Base-by-base conservation (phyloP, 2,888 invertebrate genomes). In the Blastobasis lacticolella region DNA sequence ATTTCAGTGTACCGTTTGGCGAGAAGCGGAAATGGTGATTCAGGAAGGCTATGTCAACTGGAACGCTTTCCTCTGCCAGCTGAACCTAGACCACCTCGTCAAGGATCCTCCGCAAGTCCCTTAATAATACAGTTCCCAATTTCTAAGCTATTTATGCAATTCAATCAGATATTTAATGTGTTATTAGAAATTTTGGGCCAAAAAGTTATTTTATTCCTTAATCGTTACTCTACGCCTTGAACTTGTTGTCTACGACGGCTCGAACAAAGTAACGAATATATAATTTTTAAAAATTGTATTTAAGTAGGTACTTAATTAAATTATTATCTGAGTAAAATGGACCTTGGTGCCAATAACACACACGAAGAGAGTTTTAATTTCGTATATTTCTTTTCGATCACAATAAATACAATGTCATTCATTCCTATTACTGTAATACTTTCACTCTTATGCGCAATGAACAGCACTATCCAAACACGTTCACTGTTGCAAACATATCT, bases 401-500 rank as follows among this genome's bases (percentile, higher is more conserved):
- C 75, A 81, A 81, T 81, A 81, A 80, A 81, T 81, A 81, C 59
- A 61, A 57, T 58, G 55, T 58, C 58, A 57, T 42, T 57, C 60
- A 58, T 54, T 56, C 61, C 37, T 44, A 51, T 49, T 54, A 53
- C 55, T 65, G 57, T 62, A 58, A 59, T 37, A 50, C 43, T 50
- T 43, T 51, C 51, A 56, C 54, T 56, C 63, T 59, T 54, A 55
- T 64, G 47, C 43, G 45, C 49, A 54, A 55, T 64, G 47, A 46
- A 47, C 49, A 42, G 9, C 42, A 42, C 44, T 47, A 23, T 38
- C 45, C 6, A 40, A 61, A 64, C 74, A 77, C 57, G 64, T 78
- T 81, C 81, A 81, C 78, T 83, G 81, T 84, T 81, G 79, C 73
- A 78, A 84, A 51, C 63, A 74, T 57, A 83, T 84, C 68, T 81